Percentiles rank a stretch among this genome's conserved stretches.
These are phyloP conservation scores for Torymus auratus DNA, from an alignment of 2,888 invertebrate species.

Conservation along the genomic window DNA sequence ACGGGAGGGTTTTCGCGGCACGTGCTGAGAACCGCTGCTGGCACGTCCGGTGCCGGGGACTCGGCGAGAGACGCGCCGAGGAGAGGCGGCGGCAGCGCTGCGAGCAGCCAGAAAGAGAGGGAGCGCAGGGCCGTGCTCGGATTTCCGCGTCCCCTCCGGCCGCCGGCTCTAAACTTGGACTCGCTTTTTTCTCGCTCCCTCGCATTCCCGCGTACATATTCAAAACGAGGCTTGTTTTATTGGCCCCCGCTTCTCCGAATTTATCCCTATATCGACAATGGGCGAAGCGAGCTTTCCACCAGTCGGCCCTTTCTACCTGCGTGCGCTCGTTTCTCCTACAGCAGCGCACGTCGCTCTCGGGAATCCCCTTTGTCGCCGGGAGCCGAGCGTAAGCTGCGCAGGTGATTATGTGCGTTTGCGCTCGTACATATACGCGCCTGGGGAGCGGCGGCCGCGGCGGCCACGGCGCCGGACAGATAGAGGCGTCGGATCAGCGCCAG, in stretches of 20 bases:
- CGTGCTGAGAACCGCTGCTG: slow-evolving; percentile 71
- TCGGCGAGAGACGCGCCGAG: not conserved
- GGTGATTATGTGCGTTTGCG: not conserved
- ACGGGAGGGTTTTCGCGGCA: slow-evolving; percentile 71
- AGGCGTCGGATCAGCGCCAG: slow-evolving; percentile 29
- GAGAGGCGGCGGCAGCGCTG: no score
- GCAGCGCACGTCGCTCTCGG: no score
- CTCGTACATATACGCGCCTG: slow-evolving; percentile 28
- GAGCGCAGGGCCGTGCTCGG: slow-evolving; percentile 66
- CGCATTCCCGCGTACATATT: slow-evolving; percentile 25
- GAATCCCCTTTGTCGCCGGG: slow-evolving; percentile 10
- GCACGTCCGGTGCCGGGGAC: slow-evolving; percentile 71
- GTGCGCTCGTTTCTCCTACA: no score
- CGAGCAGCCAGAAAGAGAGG: slow-evolving; percentile 50
- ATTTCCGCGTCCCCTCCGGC: slow-evolving; percentile 63
- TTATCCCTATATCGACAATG: slow-evolving; percentile 52
- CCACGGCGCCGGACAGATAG: not conserved
- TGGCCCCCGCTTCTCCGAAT: slow-evolving; percentile 65
- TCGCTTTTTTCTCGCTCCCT: not conserved
- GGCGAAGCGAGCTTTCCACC: slow-evolving; percentile 45
- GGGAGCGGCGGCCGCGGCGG: not conserved
- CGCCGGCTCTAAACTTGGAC: slow-evolving; percentile 54
- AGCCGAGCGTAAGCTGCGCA: not conserved
- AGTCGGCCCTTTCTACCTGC: slow-evolving; percentile 29
- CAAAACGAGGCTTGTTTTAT: slow-evolving; percentile 63